Percentiles rank a stretch among this genome's conserved stretches.
Conservation (phyloP, 2,113 vertebrate genomes). For the Eretmochelys imbricata region DNA sequence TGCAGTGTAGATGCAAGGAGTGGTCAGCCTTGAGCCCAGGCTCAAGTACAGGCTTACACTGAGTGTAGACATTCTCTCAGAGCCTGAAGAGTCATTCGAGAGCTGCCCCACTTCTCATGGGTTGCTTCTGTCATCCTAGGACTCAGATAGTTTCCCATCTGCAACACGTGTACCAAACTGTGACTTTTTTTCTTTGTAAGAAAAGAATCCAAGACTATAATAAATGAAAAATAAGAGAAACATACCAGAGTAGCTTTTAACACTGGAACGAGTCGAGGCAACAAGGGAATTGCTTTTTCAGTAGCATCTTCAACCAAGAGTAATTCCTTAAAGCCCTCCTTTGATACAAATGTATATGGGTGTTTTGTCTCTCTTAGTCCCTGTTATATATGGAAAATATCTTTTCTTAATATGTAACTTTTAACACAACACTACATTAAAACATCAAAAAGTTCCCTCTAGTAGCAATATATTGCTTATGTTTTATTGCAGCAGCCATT, state of each 20-base stretch:
- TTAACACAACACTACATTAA: neutral
- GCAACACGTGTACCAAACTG: neutral
- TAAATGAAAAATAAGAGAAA: neutral
- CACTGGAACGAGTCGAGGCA: slow-evolving; percentile 81
- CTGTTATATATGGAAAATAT: slow-evolving; percentile 63
- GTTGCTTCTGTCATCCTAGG: neutral
- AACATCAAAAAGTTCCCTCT: neutral
- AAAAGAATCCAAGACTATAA: neutral
- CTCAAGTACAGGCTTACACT: neutral
- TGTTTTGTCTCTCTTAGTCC: slow-evolving; percentile 85
- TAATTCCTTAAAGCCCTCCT: slow-evolving; percentile 84
- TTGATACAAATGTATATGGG: slow-evolving; percentile 86
- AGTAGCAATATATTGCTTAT: neutral
- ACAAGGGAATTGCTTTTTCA: slow-evolving; percentile 80
- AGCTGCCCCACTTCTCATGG: neutral
- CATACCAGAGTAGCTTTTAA: slow-evolving; percentile 83
- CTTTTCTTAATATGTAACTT: neutral
- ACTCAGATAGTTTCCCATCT: neutral
- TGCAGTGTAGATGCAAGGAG: neutral
- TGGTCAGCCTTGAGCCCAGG: neutral
- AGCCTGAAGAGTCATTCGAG: neutral
- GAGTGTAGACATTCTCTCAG: neutral
- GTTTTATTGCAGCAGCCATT: neutral
- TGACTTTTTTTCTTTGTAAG: neutral
- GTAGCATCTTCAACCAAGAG: slow-evolving; percentile 77